Evolutionary conservation across 2,113 vertebrate genomes (phyloP).

Genomic region (Caracal caracal): DNA sequence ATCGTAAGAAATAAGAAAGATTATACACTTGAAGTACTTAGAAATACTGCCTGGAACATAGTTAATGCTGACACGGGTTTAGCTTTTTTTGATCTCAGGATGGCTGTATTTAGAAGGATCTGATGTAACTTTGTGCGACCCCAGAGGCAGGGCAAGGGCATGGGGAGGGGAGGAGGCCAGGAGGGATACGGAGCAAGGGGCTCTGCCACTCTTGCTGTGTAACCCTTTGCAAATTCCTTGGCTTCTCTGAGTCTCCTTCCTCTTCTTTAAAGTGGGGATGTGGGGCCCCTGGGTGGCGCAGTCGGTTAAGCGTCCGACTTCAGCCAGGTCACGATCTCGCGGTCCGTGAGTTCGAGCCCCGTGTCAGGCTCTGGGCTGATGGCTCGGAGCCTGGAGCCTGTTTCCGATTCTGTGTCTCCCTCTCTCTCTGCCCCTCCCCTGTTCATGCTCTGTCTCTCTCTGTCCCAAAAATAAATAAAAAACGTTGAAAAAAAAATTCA

Average conservation of each 20-base stretch:
- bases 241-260: neutral
- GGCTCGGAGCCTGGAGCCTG: too few species aligned
- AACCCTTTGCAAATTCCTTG: neutral
- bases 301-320: too few species aligned
- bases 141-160: neutral
- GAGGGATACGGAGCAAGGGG: fast-evolving
- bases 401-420: too few species aligned
- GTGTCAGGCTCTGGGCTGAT: too few species aligned
- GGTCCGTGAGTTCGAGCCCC: too few species aligned
- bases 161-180: neutral
- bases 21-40: neutral
- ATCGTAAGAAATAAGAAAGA: neutral
- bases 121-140: neutral
- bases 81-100: neutral
- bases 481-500: too few species aligned
- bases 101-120: neutral
- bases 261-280: neutral
- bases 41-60: neutral
- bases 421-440: too few species aligned
- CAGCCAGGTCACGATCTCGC: too few species aligned
- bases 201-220: neutral
- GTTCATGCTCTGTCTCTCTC: too few species aligned
- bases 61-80: neutral
- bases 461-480: too few species aligned
- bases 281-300: too few species aligned